Conservation (phyloP, 2,888 invertebrate species). For the Fragum sueziense region DNA sequence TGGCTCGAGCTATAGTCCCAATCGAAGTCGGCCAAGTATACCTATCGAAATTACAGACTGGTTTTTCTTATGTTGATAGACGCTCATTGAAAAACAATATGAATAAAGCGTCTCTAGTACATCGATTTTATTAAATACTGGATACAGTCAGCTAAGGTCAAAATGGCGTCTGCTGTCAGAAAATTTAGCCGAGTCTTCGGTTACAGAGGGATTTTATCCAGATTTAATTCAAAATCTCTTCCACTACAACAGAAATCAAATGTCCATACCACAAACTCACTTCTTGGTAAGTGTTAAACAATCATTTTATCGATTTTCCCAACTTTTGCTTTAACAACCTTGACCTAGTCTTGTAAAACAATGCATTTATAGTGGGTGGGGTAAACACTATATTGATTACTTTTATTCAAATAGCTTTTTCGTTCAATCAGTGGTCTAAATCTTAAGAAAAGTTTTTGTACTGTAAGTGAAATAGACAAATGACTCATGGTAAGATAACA, state of each 20-base stretch:
- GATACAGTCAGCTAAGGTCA: slow-evolving; percentile 22
- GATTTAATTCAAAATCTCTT: not conserved
- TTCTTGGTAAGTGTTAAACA: not conserved
- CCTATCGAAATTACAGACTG: too few relatives aligned
- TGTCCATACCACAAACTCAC: not conserved
- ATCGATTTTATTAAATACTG: not conserved
- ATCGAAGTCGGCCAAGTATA: too few relatives aligned
- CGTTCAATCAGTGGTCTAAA: too few relatives aligned
- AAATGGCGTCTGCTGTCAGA: slow-evolving; percentile 62
- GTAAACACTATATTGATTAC: not conserved
- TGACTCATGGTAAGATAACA: too few relatives aligned
- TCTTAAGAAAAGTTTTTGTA: too few relatives aligned
- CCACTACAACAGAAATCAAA: not conserved
- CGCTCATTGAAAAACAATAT: not conserved
- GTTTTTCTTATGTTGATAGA: too few relatives aligned
- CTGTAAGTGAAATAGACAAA: too few relatives aligned
- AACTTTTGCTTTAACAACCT: not conserved
- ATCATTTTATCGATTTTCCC: not conserved
- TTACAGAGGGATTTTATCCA: slow-evolving; percentile 29
- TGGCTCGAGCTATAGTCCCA: too few relatives aligned
- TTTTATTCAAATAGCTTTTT: too few relatives aligned
- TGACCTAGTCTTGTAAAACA: not conserved
- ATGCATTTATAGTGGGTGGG: not conserved
- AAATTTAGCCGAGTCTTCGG: slow-evolving; percentile 44
- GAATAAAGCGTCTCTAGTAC: not conserved